phyloP scores from a whole-genome alignment of 2,888 invertebrate genomes.

The Leucoptera coffeella region DNA sequence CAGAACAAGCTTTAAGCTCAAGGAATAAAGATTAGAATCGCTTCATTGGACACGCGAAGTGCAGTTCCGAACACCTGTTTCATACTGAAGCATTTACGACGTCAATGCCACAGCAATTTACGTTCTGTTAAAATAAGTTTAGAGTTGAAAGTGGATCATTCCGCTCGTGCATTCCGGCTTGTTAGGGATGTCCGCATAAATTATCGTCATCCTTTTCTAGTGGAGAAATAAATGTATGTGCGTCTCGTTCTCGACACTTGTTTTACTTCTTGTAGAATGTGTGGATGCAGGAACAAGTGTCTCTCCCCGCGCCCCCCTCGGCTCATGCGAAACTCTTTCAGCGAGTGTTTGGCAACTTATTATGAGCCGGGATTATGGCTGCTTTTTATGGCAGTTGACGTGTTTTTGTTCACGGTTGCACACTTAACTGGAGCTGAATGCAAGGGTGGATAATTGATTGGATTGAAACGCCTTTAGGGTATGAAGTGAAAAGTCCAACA shows the following conservation, averaged over 20 bases:
- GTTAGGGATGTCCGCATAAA: constrained; percentile 50
- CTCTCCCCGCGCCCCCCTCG: constrained; percentile 19
- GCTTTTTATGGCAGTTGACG: constrained; percentile 1
- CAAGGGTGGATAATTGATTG: too few species aligned
- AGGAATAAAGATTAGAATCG: constrained; percentile 7
- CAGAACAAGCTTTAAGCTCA: not conserved
- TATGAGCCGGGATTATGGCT: constrained; percentile 2
- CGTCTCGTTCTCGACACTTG: constrained; percentile 37
- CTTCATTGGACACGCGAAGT: constrained; percentile 10
- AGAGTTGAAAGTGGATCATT: constrained; percentile 11
- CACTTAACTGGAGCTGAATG: too few species aligned
- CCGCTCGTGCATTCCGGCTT: constrained; percentile 31
- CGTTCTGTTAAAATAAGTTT: fast-evolving
- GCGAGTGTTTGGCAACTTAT: constrained; percentile 10
- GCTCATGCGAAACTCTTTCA: constrained; percentile 13
- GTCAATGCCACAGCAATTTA: not conserved
- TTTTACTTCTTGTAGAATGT: constrained; percentile 37
- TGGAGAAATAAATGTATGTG: constrained; percentile 21
- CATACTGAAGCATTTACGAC: constrained; percentile 28
- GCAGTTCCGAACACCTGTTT: constrained; percentile 46
- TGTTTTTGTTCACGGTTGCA: constrained; percentile 1
- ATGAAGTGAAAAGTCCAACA: too few species aligned
- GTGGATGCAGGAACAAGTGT: constrained; percentile 23
- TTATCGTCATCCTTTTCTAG: constrained; percentile 42
- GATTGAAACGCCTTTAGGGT: too few species aligned